Conservation (phyloP, 2,113 vertebrate genomes). For the Tetraodon nigroviridis region DNA sequence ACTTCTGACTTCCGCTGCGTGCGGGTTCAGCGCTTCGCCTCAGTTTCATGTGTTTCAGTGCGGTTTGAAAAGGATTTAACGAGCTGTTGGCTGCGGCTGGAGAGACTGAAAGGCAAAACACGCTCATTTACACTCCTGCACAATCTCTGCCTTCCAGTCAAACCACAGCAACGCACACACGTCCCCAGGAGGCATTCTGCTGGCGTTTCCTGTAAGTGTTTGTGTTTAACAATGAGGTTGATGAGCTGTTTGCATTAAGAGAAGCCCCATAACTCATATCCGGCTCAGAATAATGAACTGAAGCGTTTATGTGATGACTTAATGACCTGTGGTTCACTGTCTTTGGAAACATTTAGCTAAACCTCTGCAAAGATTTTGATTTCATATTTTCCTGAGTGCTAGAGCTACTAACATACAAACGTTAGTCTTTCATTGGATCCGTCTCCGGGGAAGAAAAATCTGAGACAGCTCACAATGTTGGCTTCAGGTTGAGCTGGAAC, state of each 20-base stretch:
- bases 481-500: slow-evolving; percentile 1
- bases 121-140: slow-evolving; percentile 17
- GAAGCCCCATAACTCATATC: background rate
- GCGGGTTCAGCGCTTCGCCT: background rate
- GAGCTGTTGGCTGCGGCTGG: slow-evolving; percentile 10
- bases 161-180: background rate
- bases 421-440: background rate
- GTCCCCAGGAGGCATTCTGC: slow-evolving; percentile 4
- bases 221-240: slow-evolving; percentile 1
- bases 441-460: background rate
- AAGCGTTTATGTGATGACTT: background rate
- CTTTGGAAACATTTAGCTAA: slow-evolving; percentile 3
- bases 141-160: slow-evolving; percentile 3
- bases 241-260: background rate
- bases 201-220: slow-evolving; percentile 14
- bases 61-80: slow-evolving; percentile 35
- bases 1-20: background rate
- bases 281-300: background rate
- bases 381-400: background rate
- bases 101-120: slow-evolving; percentile 13
- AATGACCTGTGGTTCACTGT: background rate
- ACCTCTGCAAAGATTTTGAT: background rate
- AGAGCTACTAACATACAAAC: background rate
- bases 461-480: background rate
- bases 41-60: background rate